Evolutionary conservation across 2,888 invertebrate genomes (phyloP).

Genomic region (Napeogenes inachia): DNA sequence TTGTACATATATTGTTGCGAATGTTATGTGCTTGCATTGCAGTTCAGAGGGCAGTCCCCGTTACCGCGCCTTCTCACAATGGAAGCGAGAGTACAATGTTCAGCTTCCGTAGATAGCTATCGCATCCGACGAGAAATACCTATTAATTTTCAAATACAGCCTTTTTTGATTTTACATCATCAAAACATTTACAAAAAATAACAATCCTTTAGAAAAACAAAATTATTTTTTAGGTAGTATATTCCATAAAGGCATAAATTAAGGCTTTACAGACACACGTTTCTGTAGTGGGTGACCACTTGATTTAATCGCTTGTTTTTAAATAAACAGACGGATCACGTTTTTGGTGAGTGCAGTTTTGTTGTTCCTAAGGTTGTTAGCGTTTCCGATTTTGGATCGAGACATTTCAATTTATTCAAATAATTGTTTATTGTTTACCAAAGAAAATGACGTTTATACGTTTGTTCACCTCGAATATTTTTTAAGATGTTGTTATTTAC

Average conservation of each 20-base stretch:
- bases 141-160: no score
- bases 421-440: constrained; percentile 13
- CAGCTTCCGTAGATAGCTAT: constrained; percentile 63
- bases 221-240: constrained; percentile 45
- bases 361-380: constrained; percentile 12
- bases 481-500: background rate
- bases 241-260: constrained; percentile 44
- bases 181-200: no score
- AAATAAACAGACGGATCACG: constrained; percentile 55
- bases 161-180: no score
- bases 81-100: constrained; percentile 60
- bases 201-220: constrained; percentile 8
- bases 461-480: no score
- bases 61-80: constrained; percentile 62
- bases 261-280: constrained; percentile 54
- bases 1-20: constrained; percentile 53
- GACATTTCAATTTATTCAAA: constrained; percentile 9
- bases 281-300: constrained; percentile 58
- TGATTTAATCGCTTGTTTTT: constrained; percentile 46
- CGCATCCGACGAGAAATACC: constrained; percentile 33
- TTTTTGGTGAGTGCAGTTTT: constrained; percentile 44
- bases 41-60: constrained; percentile 63
- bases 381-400: constrained; percentile 16
- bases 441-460: constrained; percentile 8
- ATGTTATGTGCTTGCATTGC: constrained; percentile 44